Conservation (phyloP, 2,888 invertebrate genomes). For the Drosophila hamatofila region DNA sequence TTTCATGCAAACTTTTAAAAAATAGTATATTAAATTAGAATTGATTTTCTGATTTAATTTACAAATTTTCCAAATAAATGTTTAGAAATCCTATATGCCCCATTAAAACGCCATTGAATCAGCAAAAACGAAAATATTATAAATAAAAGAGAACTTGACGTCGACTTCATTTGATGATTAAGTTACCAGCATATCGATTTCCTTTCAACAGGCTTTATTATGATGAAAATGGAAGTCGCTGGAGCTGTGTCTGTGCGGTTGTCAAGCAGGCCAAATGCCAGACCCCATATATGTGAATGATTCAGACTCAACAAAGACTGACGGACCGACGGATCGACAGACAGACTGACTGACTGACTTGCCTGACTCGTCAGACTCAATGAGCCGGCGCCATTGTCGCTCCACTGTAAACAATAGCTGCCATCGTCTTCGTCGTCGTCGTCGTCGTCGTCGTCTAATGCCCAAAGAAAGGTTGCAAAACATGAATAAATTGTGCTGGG, state of each 20-base stretch:
- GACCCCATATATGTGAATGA: slow-evolving; percentile 18
- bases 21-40: neutral
- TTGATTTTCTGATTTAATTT: neutral
- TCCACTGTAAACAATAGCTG: slow-evolving; percentile 66
- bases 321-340: neutral
- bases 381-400: slow-evolving; percentile 37
- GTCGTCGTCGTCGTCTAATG: slow-evolving; percentile 22
- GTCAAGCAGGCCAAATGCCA: slow-evolving; percentile 40
- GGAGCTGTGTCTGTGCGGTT: slow-evolving; percentile 61
- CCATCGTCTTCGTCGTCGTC: neutral
- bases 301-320: neutral
- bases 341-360: neutral
- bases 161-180: slow-evolving; percentile 76
- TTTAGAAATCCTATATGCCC: neutral
- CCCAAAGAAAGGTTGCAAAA: slow-evolving; percentile 55
- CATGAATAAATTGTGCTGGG: slow-evolving; percentile 67
- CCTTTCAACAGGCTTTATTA: slow-evolving; percentile 74
- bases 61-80: neutral
- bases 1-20: too few species aligned
- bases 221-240: slow-evolving; percentile 74
- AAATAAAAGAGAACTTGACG: slow-evolving; percentile 69
- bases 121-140: slow-evolving; percentile 18
- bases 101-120: neutral
- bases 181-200: slow-evolving; percentile 76
- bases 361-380: slow-evolving; percentile 39